Base-by-base conservation (phyloP, 2,888 invertebrate species). In the Clunio marinus region DNA sequence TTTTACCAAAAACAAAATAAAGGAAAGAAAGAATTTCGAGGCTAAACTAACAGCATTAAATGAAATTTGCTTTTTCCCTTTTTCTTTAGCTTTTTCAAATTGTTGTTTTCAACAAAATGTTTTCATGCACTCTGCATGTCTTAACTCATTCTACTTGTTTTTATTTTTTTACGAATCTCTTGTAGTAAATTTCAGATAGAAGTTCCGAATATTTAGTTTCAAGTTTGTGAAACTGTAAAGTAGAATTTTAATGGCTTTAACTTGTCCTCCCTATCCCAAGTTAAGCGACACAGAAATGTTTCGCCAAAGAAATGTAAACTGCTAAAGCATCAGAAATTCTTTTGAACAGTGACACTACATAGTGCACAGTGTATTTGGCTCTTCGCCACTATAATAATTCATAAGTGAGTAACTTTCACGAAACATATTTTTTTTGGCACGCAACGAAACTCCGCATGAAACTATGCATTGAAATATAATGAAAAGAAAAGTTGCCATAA, bases 401-500 rank as follows among this genome's bases (percentile, higher is more conserved):
- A n/a, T n/a, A n/a, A n/a, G n/a, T n/a, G n/a, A n/a, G 51, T 41
- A 3, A 15, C 41, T 41, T 41, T 10, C 32, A 32, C 2, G 10
- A n/a, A 51, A 51, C 2, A 20, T 37, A 32, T 22, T 20, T 63
- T 63, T 63, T 41, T 63, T 63, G 63, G 63, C 62, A 20, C 13
- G 22, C 13, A 62, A 13, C n/a, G 2, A 24, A 41, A 62, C 10
- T 62, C 37, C 37, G 22, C 37, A 60, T 15, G 2, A 3, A 35
- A 7, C 8, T 10, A 32, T 35, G 7, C 7, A 32, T 8, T 13
- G 10, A 17, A 13, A 60, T 28, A 60, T 60, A 60, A 60, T 60
- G 60, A 60, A 60, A 63, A 41, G 63, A 41, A 63, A 41, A 45
- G 63, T 63, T 25, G 17, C 24, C 63, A 41, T 63, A 41, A 63